These are phyloP conservation scores for Machimus atricapillus DNA, from an alignment of 2,888 invertebrate genomes.

Conservation along the genomic window DNA sequence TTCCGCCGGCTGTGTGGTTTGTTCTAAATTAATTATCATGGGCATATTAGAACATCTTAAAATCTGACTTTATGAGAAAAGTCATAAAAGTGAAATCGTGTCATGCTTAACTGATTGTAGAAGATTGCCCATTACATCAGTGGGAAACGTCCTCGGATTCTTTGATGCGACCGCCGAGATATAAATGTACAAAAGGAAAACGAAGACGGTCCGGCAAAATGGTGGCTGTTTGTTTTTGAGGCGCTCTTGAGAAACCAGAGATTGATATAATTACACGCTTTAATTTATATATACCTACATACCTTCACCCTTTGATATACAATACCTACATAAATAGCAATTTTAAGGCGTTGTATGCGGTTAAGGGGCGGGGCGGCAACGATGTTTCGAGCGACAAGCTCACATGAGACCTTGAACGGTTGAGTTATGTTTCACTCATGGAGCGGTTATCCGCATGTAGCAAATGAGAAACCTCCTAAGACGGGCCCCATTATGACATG, in stretches of 20 bases:
- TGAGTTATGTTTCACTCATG: constrained; percentile 21
- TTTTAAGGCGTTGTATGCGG: constrained; percentile 18
- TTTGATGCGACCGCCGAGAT: neutral
- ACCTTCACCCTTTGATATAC: neutral
- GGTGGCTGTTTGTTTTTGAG: neutral
- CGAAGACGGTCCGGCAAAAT: neutral
- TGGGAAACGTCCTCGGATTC: neutral
- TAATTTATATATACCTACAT: neutral
- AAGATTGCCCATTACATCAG: neutral
- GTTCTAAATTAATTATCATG: neutral
- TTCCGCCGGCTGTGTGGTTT: neutral
- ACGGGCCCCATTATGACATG: constrained; percentile 13
- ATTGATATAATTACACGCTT: neutral
- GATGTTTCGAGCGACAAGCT: neutral
- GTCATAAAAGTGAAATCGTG: neutral
- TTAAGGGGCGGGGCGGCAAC: constrained; percentile 30
- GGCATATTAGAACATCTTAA: neutral
- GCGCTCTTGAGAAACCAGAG: neutral
- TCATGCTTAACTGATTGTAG: neutral
- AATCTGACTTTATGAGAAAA: neutral
- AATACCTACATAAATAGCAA: neutral
- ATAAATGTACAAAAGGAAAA: neutral
- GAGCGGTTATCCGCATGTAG: constrained; percentile 17
- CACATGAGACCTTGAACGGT: constrained; percentile 10
- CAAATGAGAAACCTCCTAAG: constrained; percentile 28